These are phyloP conservation scores for Rhyacichthys aspro DNA, from an alignment of 2,797 vertebrate genomes.

Conservation along the genomic window DNA sequence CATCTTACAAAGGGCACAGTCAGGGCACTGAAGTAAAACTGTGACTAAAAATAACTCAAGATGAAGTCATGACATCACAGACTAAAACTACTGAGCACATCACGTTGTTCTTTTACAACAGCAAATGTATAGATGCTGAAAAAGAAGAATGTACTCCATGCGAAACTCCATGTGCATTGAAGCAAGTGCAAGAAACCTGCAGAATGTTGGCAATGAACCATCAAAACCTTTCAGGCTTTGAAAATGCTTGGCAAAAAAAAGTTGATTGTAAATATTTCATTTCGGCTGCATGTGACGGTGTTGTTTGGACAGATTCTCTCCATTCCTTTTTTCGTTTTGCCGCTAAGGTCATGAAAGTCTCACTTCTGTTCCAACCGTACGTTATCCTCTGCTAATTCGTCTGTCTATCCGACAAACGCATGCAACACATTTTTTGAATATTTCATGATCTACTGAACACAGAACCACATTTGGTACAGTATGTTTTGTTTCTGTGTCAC, in stretches of 20 bases:
- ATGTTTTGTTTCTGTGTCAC: slow-evolving; percentile 60
- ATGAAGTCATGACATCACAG: background rate
- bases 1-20: slow-evolving; percentile 3
- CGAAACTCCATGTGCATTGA: too few relatives aligned
- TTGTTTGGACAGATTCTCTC: slow-evolving; percentile 46
- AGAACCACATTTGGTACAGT: slow-evolving; percentile 25
- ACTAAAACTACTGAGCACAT: background rate
- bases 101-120: background rate
- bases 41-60: slow-evolving; percentile 1
- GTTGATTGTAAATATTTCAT: slow-evolving; percentile 62
- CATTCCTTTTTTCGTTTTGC: slow-evolving; percentile 10
- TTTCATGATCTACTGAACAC: slow-evolving; percentile 52
- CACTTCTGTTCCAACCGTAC: background rate
- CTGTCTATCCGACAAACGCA: slow-evolving; percentile 28
- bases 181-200: too few relatives aligned
- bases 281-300: slow-evolving; percentile 31
- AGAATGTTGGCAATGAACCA: slow-evolving; percentile 11
- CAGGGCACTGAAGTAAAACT: slow-evolving; percentile 1
- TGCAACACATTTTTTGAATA: slow-evolving; percentile 38
- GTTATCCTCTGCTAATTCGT: slow-evolving; percentile 12
- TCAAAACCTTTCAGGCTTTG: slow-evolving; percentile 43
- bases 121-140: background rate
- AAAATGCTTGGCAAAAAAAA: slow-evolving; percentile 34
- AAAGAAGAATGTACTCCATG: too few relatives aligned
- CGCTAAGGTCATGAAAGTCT: slow-evolving; percentile 18